Evolutionary conservation across 2,113 vertebrate species (phyloP), one percentile per base, ranked within the genome.

Genomic region (Cervus canadensis): DNA sequence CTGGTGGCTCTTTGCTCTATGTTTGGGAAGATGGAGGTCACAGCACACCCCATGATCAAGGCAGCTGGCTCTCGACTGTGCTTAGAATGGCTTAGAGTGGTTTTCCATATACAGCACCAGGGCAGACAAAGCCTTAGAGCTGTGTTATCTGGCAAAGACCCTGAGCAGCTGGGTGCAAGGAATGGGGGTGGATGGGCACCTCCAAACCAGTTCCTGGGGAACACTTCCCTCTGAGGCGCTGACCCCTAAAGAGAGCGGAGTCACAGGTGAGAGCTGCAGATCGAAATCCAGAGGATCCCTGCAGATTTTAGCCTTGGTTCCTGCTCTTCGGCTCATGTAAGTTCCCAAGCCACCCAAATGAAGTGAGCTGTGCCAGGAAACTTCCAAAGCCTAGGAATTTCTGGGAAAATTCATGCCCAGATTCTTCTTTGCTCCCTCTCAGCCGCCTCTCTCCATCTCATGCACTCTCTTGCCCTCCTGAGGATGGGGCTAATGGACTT

Each of bases 401-500:
- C 54, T 36, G 56, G 79, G 14, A 67, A 96, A 94, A 67, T 0
- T 8, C 85, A 89, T 64, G 74, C 81, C 91, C 89, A 92, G 30
- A 26, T 12, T 28, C 56, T 52, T 64, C 78, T 79, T 17, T 0
- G 50, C 25, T 54, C 40, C 25, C 16, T 88, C 52, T 85, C 83
- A 71, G 95, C 67, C 1, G 40, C 60, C 52, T 0, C 3, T 48
- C 45, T 93, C 25, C 2, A 1, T 16, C 43, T 0, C 40, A 28
- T 60, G 82, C 14, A 2, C 84, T 62, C 67, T 95, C 36, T n/a
- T 64, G 87, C 12, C 16, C 7, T 57, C 67, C 94, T n/a, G 50
- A 94, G 5, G 87, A 85, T 36, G 89, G 3, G 7, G 40, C 94
- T 96, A 85, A 94, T 78, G 98, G 97, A 97, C 25, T 97, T 97